These are phyloP conservation scores for Andricus curvator DNA, from an alignment of 2,888 invertebrate genomes.

Conservation along the genomic window DNA sequence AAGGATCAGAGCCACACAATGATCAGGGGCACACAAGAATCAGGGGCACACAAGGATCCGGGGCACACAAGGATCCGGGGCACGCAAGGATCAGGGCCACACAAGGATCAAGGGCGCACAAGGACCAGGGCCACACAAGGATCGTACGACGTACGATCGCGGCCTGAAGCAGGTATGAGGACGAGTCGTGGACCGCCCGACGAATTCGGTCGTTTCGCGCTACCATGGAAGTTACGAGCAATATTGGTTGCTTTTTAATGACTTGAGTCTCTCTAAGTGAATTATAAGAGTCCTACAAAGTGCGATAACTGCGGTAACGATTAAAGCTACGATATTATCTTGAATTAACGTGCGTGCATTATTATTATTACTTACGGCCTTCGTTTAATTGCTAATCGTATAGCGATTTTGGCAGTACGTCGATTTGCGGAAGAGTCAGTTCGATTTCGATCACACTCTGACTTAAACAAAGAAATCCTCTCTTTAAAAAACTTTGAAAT, in stretches of 20 bases:
- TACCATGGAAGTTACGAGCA: slow-evolving; percentile 53
- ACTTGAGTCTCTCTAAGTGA: slow-evolving; percentile 64
- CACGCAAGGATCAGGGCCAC: too few species aligned
- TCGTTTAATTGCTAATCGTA: slow-evolving; percentile 63
- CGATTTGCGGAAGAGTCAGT: slow-evolving; percentile 36
- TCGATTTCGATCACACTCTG: slow-evolving; percentile 27
- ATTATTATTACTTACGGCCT: slow-evolving; percentile 68
- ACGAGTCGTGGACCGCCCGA: too few species aligned
- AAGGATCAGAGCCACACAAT: too few species aligned
- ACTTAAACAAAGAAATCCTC: not conserved
- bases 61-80: too few species aligned
- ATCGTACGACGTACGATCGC: too few species aligned
- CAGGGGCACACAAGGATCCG: too few species aligned
- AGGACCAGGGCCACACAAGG: too few species aligned
- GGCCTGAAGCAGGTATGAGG: too few species aligned
- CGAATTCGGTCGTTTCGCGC: slow-evolving; percentile 1
- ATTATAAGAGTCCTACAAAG: slow-evolving; percentile 74
- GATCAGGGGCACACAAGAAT: too few species aligned
- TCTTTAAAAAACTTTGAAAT: not conserved
- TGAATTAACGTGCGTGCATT: slow-evolving; percentile 75
- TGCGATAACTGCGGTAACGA: slow-evolving; percentile 76
- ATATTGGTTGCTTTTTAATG: slow-evolving; percentile 51
- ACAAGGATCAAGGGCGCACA: too few species aligned
- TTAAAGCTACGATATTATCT: slow-evolving; percentile 76
- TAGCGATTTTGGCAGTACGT: slow-evolving; percentile 60